A percentile compares a stretch with the other conserved stretches of the same genome.
phyloP scores from a whole-genome alignment of 2,888 invertebrate species.

The Euphydryas editha region DNA sequence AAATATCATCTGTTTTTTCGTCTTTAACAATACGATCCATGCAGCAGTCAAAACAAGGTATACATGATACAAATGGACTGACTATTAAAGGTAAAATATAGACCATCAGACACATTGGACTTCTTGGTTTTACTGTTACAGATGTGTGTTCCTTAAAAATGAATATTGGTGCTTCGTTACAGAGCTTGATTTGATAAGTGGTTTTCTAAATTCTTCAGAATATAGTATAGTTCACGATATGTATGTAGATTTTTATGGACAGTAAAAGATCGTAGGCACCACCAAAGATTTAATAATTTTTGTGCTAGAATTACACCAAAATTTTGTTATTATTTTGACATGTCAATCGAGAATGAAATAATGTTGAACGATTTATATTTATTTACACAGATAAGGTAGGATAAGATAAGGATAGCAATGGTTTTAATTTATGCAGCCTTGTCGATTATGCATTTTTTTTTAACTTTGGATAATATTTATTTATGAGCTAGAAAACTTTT shows the following conservation, averaged over 20 bases:
- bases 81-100: constrained; percentile 53
- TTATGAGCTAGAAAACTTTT: not conserved
- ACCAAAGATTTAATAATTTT: not conserved
- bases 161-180: not conserved
- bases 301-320: not conserved
- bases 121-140: not conserved
- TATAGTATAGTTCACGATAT: too few species aligned
- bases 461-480: not conserved
- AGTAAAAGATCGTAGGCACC: too few species aligned
- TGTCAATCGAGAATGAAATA: not conserved
- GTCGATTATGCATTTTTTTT: not conserved
- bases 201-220: too few species aligned
- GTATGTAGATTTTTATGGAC: too few species aligned
- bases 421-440: not conserved
- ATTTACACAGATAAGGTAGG: not conserved
- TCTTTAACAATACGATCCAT: constrained; percentile 53
- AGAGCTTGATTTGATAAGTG: not conserved
- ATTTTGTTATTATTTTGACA: not conserved
- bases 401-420: too few species aligned
- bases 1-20: constrained; percentile 35
- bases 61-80: constrained; percentile 57
- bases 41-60: constrained; percentile 56
- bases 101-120: constrained; percentile 50
- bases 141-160: not conserved
- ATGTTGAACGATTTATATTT: not conserved